Conservation (phyloP, 2,113 vertebrate genomes). For the Pteruthius melanotis region DNA sequence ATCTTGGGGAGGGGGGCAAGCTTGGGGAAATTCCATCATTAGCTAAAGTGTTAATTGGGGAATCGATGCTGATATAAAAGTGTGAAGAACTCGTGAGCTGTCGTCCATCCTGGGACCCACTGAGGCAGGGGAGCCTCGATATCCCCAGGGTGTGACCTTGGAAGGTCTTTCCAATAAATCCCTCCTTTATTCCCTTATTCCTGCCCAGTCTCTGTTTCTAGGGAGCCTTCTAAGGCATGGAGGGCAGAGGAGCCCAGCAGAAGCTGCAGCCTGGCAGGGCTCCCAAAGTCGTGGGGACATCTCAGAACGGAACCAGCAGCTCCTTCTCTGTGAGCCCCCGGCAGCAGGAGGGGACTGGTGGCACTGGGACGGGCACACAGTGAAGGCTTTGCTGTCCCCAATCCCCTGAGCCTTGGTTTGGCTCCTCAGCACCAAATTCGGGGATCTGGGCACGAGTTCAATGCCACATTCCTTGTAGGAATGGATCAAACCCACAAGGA, state of each 20-base stretch:
- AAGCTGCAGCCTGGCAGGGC: background rate
- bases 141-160: no score
- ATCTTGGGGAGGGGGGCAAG: no score
- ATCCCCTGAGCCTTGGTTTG: background rate
- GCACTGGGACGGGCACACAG: background rate
- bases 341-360: background rate
- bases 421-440: background rate
- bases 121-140: no score
- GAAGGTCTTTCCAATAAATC: no score
- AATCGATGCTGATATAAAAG: no score
- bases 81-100: no score
- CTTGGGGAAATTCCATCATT: no score
- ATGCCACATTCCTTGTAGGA: accelerated
- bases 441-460: background rate
- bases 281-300: background rate
- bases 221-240: no score
- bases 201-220: no score
- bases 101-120: no score
- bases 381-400: background rate
- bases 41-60: no score
- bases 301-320: background rate
- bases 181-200: no score
- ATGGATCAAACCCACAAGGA: accelerated
- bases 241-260: background rate
- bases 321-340: background rate